A percentile compares a stretch with the other conserved stretches of the same genome.
These are phyloP conservation scores for Sisyra terminalis DNA, from an alignment of 2,888 invertebrate species.

Conservation along the genomic window DNA sequence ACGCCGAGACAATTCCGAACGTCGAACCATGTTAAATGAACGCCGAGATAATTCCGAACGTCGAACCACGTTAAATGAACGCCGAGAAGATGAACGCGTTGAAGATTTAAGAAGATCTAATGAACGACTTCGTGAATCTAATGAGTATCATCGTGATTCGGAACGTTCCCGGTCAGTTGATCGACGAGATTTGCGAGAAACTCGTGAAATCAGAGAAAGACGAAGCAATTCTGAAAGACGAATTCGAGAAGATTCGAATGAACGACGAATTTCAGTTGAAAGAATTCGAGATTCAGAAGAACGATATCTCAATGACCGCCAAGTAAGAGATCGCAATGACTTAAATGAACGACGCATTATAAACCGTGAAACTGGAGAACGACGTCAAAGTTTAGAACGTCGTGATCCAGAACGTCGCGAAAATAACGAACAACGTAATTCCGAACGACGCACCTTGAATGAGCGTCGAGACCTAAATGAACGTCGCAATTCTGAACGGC, in stretches of 20 bases:
- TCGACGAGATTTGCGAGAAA: neutral
- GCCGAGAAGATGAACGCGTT: conserved; percentile 1
- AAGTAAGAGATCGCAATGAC: neutral
- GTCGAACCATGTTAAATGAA: neutral
- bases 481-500: neutral
- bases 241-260: neutral
- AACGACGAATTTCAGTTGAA: neutral
- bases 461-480: neutral
- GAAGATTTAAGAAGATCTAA: neutral
- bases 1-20: neutral
- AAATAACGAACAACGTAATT: neutral
- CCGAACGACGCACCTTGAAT: neutral
- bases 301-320: neutral
- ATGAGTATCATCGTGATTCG: neutral
- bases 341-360: no score
- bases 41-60: neutral
- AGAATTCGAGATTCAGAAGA: neutral
- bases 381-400: neutral
- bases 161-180: neutral
- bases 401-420: neutral
- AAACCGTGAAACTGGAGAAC: no score
- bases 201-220: neutral
- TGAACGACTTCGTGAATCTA: neutral
- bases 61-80: neutral
- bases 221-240: neutral